Evolutionary conservation across 2,797 vertebrate genomes (phyloP).

Genomic region (Chelmon rostratus): DNA sequence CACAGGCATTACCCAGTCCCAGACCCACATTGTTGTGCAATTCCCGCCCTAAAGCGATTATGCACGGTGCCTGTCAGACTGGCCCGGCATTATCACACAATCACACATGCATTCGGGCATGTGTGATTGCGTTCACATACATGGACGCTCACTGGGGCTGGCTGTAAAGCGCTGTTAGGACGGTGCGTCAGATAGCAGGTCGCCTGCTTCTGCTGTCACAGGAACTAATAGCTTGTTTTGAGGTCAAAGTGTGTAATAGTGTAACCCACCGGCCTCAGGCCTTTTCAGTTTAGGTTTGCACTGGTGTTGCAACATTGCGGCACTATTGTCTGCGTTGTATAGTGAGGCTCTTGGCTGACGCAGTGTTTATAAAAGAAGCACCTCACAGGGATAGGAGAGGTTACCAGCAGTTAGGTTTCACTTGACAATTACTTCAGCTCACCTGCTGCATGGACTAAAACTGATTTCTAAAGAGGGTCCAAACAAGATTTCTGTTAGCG

Average conservation of each 20-base stretch:
- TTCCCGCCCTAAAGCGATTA: conserved; percentile 88
- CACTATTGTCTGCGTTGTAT: conserved; percentile 37
- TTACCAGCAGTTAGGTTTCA: conserved; percentile 29
- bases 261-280: conserved; percentile 3
- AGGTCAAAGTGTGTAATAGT: conserved; percentile 45
- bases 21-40: conserved; percentile 90
- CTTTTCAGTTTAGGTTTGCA: conserved; percentile 31
- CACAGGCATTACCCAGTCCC: conserved; percentile 89
- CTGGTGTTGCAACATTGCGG: conserved; percentile 26
- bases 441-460: background rate
- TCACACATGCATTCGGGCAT: conserved; percentile 68
- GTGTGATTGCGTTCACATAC: conserved; percentile 53
- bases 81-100: conserved; percentile 85
- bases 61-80: conserved; percentile 90
- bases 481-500: background rate
- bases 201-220: conserved; percentile 18
- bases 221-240: conserved; percentile 32
- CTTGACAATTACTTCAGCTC: background rate
- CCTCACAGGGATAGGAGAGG: conserved; percentile 20
- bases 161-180: conserved; percentile 34
- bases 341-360: conserved; percentile 4
- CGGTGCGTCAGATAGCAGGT: conserved; percentile 28
- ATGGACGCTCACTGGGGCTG: conserved; percentile 42
- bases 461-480: background rate
- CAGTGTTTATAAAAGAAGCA: conserved; percentile 27